These are phyloP conservation scores for Drymodes brunneopygia DNA, from an alignment of 2,113 vertebrate genomes.

Conservation along the genomic window DNA sequence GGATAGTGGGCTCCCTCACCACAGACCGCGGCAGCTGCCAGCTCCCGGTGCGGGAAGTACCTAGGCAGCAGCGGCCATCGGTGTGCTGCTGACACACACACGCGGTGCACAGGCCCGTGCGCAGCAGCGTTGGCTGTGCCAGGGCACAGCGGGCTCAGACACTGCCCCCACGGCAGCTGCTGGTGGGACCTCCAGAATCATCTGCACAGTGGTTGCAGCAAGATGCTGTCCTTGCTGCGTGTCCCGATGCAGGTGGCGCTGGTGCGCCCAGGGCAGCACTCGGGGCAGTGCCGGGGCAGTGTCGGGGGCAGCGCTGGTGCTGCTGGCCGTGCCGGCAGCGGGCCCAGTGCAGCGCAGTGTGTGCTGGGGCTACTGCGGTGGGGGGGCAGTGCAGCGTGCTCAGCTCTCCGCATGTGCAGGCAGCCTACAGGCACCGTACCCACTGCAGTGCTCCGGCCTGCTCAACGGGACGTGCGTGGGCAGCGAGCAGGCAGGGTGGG, in stretches of 20 bases:
- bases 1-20: neutral
- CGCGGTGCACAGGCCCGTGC: rapidly evolving
- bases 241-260: neutral
- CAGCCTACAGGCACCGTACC: neutral
- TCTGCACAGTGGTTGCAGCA: rapidly evolving
- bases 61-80: rapidly evolving
- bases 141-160: rapidly evolving
- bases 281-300: neutral
- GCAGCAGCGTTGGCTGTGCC: neutral
- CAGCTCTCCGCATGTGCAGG: neutral
- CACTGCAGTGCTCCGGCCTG: neutral
- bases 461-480: neutral
- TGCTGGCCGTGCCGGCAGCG: neutral
- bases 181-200: rapidly evolving
- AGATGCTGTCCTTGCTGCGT: neutral
- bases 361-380: neutral
- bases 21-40: neutral
- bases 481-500: neutral
- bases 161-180: neutral
- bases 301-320: neutral
- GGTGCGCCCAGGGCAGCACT: rapidly evolving
- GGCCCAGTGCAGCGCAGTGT: neutral
- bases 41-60: neutral
- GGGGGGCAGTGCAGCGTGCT: neutral
- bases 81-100: neutral